phyloP scores from a whole-genome alignment of 2,888 invertebrate genomes.

The Ephialtes manifestator region DNA sequence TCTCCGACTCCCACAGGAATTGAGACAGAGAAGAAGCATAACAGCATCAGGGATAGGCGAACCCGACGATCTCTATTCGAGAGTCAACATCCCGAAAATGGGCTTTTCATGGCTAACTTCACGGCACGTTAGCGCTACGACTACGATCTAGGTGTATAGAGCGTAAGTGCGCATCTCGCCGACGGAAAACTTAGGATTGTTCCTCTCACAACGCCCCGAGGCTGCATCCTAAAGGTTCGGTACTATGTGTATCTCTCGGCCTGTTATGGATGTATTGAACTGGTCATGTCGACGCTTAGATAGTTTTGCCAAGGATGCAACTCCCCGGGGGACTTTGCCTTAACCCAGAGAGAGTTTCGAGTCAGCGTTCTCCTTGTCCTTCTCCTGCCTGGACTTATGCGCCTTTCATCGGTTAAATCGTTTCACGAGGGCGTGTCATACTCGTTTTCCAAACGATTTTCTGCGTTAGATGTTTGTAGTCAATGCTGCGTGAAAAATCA shows the following conservation, averaged over 20 bases:
- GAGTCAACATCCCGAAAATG: slow-evolving; percentile 78
- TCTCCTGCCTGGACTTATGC: neutral
- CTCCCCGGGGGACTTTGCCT: slow-evolving; percentile 26
- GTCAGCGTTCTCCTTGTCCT: slow-evolving; percentile 3
- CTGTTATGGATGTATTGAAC: neutral
- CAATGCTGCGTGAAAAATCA: slow-evolving; percentile 8
- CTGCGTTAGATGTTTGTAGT: slow-evolving; percentile 53
- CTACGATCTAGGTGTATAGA: slow-evolving; percentile 42
- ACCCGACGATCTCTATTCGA: slow-evolving; percentile 76
- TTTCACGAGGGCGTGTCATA: slow-evolving; percentile 70
- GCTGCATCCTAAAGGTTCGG: slow-evolving; percentile 8
- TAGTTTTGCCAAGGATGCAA: slow-evolving; percentile 32
- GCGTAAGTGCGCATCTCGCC: slow-evolving; percentile 22
- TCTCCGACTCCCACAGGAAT: slow-evolving; percentile 43
- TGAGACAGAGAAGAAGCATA: slow-evolving; percentile 25
- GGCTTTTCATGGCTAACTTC: slow-evolving; percentile 80
- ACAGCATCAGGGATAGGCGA: neutral
- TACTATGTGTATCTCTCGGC: neutral
- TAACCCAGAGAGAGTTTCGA: neutral
- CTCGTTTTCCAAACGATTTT: slow-evolving; percentile 72
- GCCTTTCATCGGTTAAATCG: slow-evolving; percentile 60
- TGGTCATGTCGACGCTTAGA: slow-evolving; percentile 17
- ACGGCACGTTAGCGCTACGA: slow-evolving; percentile 71
- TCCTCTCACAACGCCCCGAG: neutral
- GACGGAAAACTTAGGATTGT: slow-evolving; percentile 8